These are phyloP conservation scores for Parnassius mnemosyne DNA, from an alignment of 2,888 invertebrate species.

Conservation along the genomic window DNA sequence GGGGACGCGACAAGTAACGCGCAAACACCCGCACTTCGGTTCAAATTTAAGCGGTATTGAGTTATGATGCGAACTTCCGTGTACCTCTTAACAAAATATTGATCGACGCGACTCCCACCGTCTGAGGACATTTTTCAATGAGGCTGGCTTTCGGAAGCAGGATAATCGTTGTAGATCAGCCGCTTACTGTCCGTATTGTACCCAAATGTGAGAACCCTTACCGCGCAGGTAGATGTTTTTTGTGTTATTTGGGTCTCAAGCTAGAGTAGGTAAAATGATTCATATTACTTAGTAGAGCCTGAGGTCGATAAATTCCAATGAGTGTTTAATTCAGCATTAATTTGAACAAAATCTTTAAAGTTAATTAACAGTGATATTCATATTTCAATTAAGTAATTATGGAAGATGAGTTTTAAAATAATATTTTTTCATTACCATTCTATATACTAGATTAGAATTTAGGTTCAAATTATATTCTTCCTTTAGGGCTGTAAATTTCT, in stretches of 20 bases:
- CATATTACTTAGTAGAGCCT: constrained; percentile 27
- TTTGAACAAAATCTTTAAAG: not conserved
- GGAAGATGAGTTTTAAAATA: too few relatives aligned
- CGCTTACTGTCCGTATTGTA: constrained; percentile 58
- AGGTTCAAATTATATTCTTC: too few relatives aligned
- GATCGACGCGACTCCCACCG: constrained; percentile 63
- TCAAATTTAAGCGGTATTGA: constrained; percentile 61
- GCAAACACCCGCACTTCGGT: constrained; percentile 38
- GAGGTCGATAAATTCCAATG: constrained; percentile 24
- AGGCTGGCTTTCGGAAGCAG: constrained; percentile 47
- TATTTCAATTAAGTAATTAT: not conserved
- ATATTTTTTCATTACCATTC: too few relatives aligned
- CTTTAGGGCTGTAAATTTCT: too few relatives aligned
- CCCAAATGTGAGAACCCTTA: constrained; percentile 56
- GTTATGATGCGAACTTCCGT: constrained; percentile 64
- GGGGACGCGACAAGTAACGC: constrained; percentile 28
- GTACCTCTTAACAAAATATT: constrained; percentile 67
- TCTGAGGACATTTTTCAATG: constrained; percentile 62
- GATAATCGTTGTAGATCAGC: constrained; percentile 65
- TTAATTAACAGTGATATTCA: not conserved
- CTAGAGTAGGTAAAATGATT: constrained; percentile 40
- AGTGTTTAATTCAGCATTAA: constrained; percentile 2
- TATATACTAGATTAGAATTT: too few relatives aligned
- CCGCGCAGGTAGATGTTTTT: constrained; percentile 73
- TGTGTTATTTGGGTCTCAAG: constrained; percentile 64